A percentile compares a stretch with the other conserved stretches of the same genome.
Evolutionary conservation across 1,140 invertebrate genomes (phyloP).

Genomic region (Sitophilus oryzae): DNA sequence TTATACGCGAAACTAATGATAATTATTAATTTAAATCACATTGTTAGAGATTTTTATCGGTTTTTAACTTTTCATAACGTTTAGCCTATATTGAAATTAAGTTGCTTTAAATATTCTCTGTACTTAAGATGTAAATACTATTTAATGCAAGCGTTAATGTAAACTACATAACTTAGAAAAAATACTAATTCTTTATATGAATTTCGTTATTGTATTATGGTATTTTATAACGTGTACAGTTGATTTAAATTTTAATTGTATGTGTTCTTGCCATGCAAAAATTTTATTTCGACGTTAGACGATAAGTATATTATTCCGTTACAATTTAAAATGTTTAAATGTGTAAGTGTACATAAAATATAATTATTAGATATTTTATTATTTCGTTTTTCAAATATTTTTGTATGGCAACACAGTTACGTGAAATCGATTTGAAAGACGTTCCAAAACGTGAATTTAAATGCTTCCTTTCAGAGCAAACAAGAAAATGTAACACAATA

Average conservation of each 20-base stretch:
- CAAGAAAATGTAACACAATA: conserved; percentile 6
- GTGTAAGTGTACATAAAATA: conserved; percentile 24
- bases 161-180: conserved; percentile 24
- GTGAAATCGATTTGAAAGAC: conserved; percentile 6
- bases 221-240: conserved; percentile 37
- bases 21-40: conserved; percentile 8
- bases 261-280: conserved; percentile 31
- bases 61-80: conserved; percentile 27
- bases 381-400: conserved; percentile 24
- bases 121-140: conserved; percentile 32
- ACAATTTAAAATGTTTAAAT: conserved; percentile 34
- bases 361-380: conserved; percentile 16
- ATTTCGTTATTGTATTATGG: conserved; percentile 31
- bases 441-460: conserved; percentile 9
- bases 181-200: conserved; percentile 23
- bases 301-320: conserved; percentile 30
- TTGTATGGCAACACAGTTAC: conserved; percentile 31
- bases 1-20: conserved; percentile 21
- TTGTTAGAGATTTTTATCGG: conserved; percentile 16
- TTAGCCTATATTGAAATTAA: conserved; percentile 17
- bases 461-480: conserved; percentile 7
- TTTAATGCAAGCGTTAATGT: conserved; percentile 15
- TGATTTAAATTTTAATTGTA: conserved; percentile 22
- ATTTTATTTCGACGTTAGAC: conserved; percentile 27
- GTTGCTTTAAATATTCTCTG: conserved; percentile 26